phyloP scores from a whole-genome alignment of 1,140 invertebrate genomes.

The Uloborus diversus region DNA sequence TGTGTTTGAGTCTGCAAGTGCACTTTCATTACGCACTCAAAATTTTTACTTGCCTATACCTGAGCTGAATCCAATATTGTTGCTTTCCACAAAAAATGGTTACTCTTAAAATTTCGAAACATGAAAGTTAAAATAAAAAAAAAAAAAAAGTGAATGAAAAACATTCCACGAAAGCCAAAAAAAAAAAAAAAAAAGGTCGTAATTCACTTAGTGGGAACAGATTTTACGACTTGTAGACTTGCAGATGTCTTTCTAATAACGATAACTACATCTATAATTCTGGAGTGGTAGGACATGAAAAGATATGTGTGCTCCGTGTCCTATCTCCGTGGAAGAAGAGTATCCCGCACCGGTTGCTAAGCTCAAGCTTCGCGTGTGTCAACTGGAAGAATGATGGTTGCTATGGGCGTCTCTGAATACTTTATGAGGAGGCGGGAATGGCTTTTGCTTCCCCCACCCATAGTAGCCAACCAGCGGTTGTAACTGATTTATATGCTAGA shows the following conservation, averaged over 20 bases:
- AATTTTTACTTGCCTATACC: too few relatives aligned
- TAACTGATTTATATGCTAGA: constrained; percentile 53
- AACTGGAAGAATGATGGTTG: constrained; percentile 48
- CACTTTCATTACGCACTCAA: too few relatives aligned
- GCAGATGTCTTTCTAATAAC: constrained; percentile 42
- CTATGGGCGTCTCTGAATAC: constrained; percentile 55
- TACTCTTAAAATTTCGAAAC: too few relatives aligned
- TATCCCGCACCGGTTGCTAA: constrained; percentile 27
- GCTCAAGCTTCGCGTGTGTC: constrained; percentile 21
- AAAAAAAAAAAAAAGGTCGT: too few relatives aligned
- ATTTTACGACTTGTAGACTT: constrained; percentile 31
- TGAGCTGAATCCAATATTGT: too few relatives aligned
- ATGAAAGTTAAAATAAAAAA: too few relatives aligned
- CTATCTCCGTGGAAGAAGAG: neutral
- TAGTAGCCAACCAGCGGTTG: constrained; percentile 48
- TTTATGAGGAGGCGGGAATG: constrained; percentile 53
- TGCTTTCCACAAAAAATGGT: too few relatives aligned
- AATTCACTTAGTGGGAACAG: too few relatives aligned
- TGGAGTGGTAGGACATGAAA: neutral
- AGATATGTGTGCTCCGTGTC: neutral
- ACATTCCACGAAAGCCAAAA: too few relatives aligned
- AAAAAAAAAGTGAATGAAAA: too few relatives aligned
- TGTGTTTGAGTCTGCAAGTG: too few relatives aligned
- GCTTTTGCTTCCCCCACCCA: neutral
- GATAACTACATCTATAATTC: constrained; percentile 14